Percentiles rank a stretch among this genome's conserved stretches.
These are phyloP conservation scores for human (Homo sapiens) DNA, from an alignment of 2,113 vertebrate genomes.

Conservation along the genomic window GRCh38 chr6:117391501-117392000, in stretches of 20 bases:
- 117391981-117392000: constrained; percentile 10
- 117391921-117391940: background rate
- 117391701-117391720: background rate
- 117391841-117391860: background rate
- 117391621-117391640: background rate
- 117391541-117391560: background rate
- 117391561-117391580: background rate
- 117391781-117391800: background rate
- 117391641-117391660: background rate
- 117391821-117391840: background rate
- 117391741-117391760: too few relatives aligned
- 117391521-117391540: background rate
- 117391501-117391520: background rate
- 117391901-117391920: background rate
- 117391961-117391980: constrained; percentile 3
- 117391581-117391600: background rate
- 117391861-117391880: background rate
- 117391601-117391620: background rate
- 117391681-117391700: background rate
- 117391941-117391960: background rate
- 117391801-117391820: background rate
- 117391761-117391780: background rate
- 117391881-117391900: background rate
- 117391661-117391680: background rate
- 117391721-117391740: too few relatives aligned